Percentiles rank a stretch among this genome's conserved stretches.
Conservation (phyloP, 2,113 vertebrate genomes). For the Pelobates fuscus region DNA sequence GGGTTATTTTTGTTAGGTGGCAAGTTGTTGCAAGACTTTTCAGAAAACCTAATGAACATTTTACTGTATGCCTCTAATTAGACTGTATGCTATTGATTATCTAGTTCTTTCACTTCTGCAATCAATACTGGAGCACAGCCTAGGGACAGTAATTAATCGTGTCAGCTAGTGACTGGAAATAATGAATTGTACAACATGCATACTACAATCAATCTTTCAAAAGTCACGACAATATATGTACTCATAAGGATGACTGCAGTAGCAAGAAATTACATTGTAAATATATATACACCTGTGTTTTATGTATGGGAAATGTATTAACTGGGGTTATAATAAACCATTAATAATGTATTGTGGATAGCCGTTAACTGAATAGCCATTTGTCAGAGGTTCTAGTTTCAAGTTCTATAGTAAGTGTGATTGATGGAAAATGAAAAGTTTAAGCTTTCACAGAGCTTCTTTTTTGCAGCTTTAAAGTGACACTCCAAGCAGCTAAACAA, state of each 20-base stretch:
- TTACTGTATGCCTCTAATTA: slow-evolving; percentile 35
- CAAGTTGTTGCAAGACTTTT: not conserved
- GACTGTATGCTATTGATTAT: slow-evolving; percentile 44
- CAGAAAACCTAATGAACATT: slow-evolving; percentile 12
- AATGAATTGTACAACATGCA: slow-evolving; percentile 31
- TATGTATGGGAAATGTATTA: not conserved
- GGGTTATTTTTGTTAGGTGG: not conserved
- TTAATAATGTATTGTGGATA: too few relatives aligned
- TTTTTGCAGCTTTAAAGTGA: too few relatives aligned
- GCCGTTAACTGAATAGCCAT: too few relatives aligned
- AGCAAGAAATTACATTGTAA: too few relatives aligned
- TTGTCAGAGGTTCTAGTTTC: too few relatives aligned
- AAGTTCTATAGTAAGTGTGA: too few relatives aligned
- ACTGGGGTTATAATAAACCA: too few relatives aligned
- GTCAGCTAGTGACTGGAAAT: slow-evolving; percentile 44
- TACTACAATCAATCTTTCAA: slow-evolving; percentile 34
- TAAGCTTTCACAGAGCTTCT: too few relatives aligned
- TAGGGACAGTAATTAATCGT: slow-evolving; percentile 47
- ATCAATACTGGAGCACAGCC: slow-evolving; percentile 40
- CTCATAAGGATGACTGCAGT: not conserved
- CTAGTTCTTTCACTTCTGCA: slow-evolving; percentile 30
- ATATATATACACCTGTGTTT: not conserved
- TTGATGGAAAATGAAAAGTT: too few relatives aligned
- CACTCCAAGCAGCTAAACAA: too few relatives aligned
- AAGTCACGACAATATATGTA: not conserved